Evolutionary conservation across 2,888 invertebrate genomes (phyloP).

Genomic region (Strigamia crassipes): DNA sequence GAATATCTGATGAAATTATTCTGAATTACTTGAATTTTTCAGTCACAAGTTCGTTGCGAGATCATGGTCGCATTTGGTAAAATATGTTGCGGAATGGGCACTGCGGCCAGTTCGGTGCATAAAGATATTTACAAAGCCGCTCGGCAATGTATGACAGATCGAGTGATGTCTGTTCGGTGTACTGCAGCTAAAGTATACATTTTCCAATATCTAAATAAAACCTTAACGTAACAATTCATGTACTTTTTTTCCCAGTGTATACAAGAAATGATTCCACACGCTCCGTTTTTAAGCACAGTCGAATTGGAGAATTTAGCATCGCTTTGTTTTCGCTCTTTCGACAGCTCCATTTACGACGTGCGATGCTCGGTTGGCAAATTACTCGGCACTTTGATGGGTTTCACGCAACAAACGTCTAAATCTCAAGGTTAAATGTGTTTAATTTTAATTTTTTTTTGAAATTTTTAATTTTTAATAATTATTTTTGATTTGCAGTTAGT

Average conservation of each 20-base stretch:
- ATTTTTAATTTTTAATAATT: neutral
- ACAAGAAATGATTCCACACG: conserved; percentile 83
- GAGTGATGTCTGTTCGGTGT: conserved; percentile 89
- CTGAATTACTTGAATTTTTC: conserved; percentile 50
- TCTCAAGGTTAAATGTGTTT: conserved; percentile 49
- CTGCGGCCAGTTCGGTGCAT: conserved; percentile 81
- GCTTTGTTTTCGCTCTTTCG: conserved; percentile 87
- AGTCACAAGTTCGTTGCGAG: conserved; percentile 92
- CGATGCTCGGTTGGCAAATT: conserved; percentile 89
- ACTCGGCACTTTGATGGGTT: conserved; percentile 83
- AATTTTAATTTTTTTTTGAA: neutral
- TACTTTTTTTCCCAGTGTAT: conserved; percentile 69
- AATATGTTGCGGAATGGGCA: conserved; percentile 89
- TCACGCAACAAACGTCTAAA: conserved; percentile 70
- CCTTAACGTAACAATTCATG: too few relatives aligned
- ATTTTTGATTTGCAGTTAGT: neutral
- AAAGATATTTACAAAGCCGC: conserved; percentile 92
- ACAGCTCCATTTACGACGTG: conserved; percentile 89
- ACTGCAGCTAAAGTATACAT: conserved; percentile 77
- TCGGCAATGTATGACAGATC: conserved; percentile 83
- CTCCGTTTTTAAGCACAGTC: conserved; percentile 78
- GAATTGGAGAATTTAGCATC: conserved; percentile 91
- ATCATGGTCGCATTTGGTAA: conserved; percentile 96
- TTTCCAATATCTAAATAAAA: neutral
- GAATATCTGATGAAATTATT: too few relatives aligned